Evolutionary conservation across 2,797 vertebrate genomes (phyloP).

Genomic region (Scolopax rusticola): DNA sequence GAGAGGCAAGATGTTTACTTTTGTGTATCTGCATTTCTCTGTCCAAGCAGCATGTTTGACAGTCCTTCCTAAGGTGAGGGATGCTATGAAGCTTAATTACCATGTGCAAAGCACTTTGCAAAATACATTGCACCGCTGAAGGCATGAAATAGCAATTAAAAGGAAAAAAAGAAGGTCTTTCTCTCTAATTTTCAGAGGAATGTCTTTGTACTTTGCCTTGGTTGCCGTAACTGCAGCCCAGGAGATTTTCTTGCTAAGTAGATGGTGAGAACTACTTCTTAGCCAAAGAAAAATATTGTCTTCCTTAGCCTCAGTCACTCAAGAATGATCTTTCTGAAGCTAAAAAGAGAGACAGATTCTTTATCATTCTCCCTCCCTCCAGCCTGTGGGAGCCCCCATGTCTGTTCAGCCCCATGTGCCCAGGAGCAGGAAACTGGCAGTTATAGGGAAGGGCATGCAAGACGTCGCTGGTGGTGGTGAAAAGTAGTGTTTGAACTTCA

Average conservation of each 20-base stretch:
- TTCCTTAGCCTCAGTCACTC: neutral
- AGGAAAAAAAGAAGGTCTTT: neutral
- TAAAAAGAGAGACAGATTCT: neutral
- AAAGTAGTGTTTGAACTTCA: neutral
- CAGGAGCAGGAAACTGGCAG: neutral
- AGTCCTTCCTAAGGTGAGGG: neutral
- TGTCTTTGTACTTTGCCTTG: conserved; percentile 36
- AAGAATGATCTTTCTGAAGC: neutral
- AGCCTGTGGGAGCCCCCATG: neutral
- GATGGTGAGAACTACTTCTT: neutral
- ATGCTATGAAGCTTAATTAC: conserved; percentile 4
- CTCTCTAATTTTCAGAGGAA: conserved; percentile 62
- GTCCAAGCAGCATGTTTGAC: neutral
- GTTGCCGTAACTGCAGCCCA: neutral
- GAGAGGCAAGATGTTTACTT: neutral
- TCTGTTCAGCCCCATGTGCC: neutral
- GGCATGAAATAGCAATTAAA: conserved; percentile 45
- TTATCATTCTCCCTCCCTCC: neutral
- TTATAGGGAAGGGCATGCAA: neutral
- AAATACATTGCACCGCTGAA: neutral
- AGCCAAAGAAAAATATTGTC: neutral
- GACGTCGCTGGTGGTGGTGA: neutral
- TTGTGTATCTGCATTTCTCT: neutral
- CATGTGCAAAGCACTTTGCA: neutral
- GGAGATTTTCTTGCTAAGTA: conserved; percentile 22